Evolutionary conservation across 92 coral and sea anemone genomes (phyloP), one percentile per base, ranked within the genome.

Genomic region (Palythoa grandis): DNA sequence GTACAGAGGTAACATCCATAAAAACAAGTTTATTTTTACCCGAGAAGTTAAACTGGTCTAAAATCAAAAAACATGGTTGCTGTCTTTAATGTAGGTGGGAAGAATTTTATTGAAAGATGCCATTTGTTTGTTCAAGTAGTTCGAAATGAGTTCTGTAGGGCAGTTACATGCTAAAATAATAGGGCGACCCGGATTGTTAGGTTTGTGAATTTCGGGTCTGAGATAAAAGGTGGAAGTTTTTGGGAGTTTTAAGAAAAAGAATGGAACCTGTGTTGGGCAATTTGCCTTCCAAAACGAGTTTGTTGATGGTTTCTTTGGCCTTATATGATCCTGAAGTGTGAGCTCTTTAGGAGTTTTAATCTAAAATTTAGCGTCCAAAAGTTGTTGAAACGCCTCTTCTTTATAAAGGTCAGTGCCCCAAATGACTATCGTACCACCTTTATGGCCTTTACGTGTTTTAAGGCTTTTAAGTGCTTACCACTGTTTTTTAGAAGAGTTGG

Each of bases 101-200:
- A 89, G 71, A 48, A 86, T 40, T 86, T 78, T 88, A 67, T 86
- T 86, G 48, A 89, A 74, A 57, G 92, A 86, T 0, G 86, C 86
- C 89, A 86, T 86, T 20, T 75, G 48, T 17, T 60, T 24, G 84
- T 88, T 84, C 20, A 88, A 38, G 38, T 73, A 83, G 24, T 53
- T 75, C 6, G 88, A 75, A 65, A 86, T 86, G 20, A 86, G 89
- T 86, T 89, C 89, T 60, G 92, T 86, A 35, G 91, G 91, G 70
- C 87, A 88, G 61, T 74, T 89, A 63, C 87, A 82, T 16, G 91
- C 87, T 4, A 70, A 87, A 48, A 88, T 16, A 65, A 88, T 84
- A 60, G 89, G 88, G 13, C 89, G 90, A 65, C 87, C 90, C n/a
- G 92, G 92, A 48, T 88, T 88, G 79, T 85, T 77, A 52, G 85